Base-by-base conservation (phyloP, 2,888 invertebrate species). In the Diogma glabrata region DNA sequence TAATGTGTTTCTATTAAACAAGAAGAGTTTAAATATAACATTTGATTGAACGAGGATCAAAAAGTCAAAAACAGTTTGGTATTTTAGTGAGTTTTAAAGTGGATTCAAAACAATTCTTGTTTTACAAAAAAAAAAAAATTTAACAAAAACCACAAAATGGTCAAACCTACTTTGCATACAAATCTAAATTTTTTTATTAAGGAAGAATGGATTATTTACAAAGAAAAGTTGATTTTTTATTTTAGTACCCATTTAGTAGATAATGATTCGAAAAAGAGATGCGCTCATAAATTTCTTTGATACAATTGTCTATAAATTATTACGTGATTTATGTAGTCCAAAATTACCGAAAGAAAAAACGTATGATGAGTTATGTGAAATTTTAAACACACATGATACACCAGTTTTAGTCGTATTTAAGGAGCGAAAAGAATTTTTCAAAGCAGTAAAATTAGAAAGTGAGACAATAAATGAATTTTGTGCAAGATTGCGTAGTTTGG, bases 141-240 rank as follows among this genome's bases (percentile, higher is more conserved):
- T n/a, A n/a, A n/a, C n/a, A n/a, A n/a, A n/a, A n/a, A n/a, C n/a
- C n/a, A n/a, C n/a, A n/a, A n/a, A n/a, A n/a, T n/a, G n/a, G n/a
- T n/a, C n/a, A n/a, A n/a, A n/a, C n/a, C n/a, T n/a, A n/a, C n/a
- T n/a, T n/a, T n/a, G n/a, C n/a, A n/a, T n/a, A n/a, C n/a, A n/a
- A n/a, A n/a, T n/a, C n/a, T n/a, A n/a, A n/a, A n/a, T n/a, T n/a
- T n/a, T n/a, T n/a, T n/a, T n/a, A n/a, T n/a, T n/a, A n/a, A n/a
- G n/a, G 36, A 36, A 36, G 36, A 36, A 36, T 36, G 36, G 36
- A 36, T n/a, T 14, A 33, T 33, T 33, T 33, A 33, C 14, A 33
- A 33, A 14, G 33, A 33, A 33, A 33, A 33, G 10, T 33, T 33
- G 10, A 14, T 14, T 33, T 33, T 33, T 14, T 33, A 14, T 33